Base-by-base conservation (phyloP, 2,113 vertebrate genomes). In the Cyanoramphus novaezelandiae region DNA sequence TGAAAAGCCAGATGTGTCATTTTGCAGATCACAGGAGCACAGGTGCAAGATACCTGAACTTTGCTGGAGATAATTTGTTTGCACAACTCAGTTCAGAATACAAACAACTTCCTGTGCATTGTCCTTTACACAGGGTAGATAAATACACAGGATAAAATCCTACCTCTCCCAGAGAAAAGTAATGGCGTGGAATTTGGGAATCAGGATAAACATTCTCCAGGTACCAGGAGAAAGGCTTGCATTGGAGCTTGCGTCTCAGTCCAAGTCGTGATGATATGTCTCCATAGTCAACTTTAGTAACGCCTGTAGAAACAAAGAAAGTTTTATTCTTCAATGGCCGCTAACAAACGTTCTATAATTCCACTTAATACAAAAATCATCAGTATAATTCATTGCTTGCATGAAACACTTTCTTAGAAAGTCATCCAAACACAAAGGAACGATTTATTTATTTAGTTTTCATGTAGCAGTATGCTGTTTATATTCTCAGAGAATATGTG, bases 151-250 rank as follows among this genome's bases (percentile, higher is more conserved):
- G 9, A 47, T 18, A 75, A 86, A 78, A 85, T 62, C 63, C 96
- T 98, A 99, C 99, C 99, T 99, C 99, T 98, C 99, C 99, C 91
- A 99, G 97, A 85, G 99, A 99, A 98, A 99, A 99, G 96, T 99
- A 99, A 97, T 99, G 99, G 37, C 99, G 98, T 92, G 99, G 99
- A 97, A 99, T 99, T 98, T 99, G 99, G 47, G 99, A 99, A 98
- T 99, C 99, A 4, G 99, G 99, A 97, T 99, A 99, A 96, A 99
- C 98, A 90, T 98, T 99, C 97, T 99, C 99, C 81, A 99, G 98
- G 97, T 99, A 99, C 99, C 99, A 99, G 76, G 99, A 99, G 98
- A 99, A 99, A 70, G 99, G 99, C 96, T 98, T 99, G 98, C 99
- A 99, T 76, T 99, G 99, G 81, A 99, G 98, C 95, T 99, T 99